Evolutionary conservation across 2,113 vertebrate species (phyloP).

Genomic region (Uria lomvia): DNA sequence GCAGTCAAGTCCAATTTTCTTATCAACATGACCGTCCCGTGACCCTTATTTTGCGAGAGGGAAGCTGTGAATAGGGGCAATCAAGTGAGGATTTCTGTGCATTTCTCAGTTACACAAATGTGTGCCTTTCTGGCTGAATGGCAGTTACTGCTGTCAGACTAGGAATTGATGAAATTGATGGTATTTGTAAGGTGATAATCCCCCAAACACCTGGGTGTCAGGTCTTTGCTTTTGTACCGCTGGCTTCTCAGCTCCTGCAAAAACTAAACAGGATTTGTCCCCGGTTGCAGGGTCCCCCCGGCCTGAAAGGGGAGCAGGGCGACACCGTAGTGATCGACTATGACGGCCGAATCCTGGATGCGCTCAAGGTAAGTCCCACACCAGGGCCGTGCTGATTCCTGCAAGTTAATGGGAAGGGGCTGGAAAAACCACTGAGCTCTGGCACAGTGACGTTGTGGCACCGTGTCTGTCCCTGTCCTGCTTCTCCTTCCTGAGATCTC

Average conservation of each 20-base stretch:
- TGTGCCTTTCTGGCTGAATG: background rate
- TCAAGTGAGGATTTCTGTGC: background rate
- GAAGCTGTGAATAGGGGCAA: background rate
- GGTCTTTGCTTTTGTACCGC: background rate
- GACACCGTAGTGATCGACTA: slow-evolving; percentile 89
- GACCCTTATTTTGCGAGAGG: background rate
- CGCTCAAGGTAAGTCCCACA: slow-evolving; percentile 79
- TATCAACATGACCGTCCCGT: background rate
- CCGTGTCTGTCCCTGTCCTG: accelerated
- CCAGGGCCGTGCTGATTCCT: accelerated
- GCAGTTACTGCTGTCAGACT: background rate
- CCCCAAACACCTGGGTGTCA: background rate
- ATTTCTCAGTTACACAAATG: background rate
- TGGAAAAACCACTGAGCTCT: background rate
- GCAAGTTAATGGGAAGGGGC: accelerated
- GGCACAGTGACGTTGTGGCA: accelerated
- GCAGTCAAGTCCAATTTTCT: background rate
- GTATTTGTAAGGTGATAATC: background rate
- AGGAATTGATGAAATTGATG: background rate
- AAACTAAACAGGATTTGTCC: background rate
- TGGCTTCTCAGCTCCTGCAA: background rate
- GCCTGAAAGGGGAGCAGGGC: slow-evolving; percentile 79
- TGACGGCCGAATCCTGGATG: slow-evolving; percentile 87
- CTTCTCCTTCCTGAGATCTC: background rate
- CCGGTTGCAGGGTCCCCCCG: slow-evolving; percentile 64